Conservation (phyloP, 2,888 invertebrate genomes). For the Pollenia labialis region DNA sequence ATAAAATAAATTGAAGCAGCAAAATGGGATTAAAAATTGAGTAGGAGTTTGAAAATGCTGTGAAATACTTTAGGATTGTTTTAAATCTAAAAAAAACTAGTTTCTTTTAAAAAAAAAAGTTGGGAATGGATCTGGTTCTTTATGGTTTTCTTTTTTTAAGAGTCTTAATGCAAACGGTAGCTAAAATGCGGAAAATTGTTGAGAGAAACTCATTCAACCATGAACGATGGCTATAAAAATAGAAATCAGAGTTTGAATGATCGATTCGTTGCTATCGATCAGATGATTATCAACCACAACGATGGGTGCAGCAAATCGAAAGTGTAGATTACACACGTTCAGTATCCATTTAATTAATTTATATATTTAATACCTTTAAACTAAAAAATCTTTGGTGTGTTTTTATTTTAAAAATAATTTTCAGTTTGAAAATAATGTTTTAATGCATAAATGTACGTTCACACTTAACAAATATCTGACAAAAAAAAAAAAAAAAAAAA, state of each 20-base stretch:
- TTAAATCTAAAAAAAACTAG: neutral
- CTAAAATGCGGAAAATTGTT: constrained; percentile 64
- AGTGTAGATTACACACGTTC: constrained; percentile 42
- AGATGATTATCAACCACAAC: constrained; percentile 9
- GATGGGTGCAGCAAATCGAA: constrained; percentile 34
- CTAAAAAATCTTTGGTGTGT: no score
- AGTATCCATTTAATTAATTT: constrained; percentile 14
- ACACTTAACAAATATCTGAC: no score
- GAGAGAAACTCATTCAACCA: constrained; percentile 56
- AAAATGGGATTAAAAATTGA: neutral
- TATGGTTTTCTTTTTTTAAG: constrained; percentile 2
- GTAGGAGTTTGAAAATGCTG: constrained; percentile 2
- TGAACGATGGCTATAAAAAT: constrained; percentile 39
- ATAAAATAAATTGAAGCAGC: neutral
- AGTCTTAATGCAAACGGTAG: constrained; percentile 21
- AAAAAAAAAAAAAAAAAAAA: no score
- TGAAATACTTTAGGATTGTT: neutral
- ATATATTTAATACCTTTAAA: no score
- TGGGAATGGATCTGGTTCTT: neutral
- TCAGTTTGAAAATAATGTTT: no score
- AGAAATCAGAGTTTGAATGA: constrained; percentile 43
- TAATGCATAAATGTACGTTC: no score
- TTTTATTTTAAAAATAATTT: no score
- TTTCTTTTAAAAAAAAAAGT: constrained; percentile 1
- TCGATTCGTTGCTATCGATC: constrained; percentile 48